Evolutionary conservation across 1,140 invertebrate genomes (phyloP), one percentile per base, ranked within the genome.

Genomic region (Lasaia peninsularis): DNA sequence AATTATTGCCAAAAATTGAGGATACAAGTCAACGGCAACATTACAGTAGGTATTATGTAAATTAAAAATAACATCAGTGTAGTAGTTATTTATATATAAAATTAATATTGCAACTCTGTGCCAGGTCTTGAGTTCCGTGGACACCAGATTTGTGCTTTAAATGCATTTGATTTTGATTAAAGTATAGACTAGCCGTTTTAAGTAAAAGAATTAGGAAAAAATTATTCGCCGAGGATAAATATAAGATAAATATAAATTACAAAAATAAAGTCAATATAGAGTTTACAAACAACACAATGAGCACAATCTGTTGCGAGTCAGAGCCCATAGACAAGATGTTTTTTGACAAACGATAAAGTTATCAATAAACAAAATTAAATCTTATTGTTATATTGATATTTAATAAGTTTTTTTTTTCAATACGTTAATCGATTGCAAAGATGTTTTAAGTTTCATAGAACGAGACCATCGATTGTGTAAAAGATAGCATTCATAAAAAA

Each of bases 241-340:
- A 64, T 73, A 62, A 58, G 67, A 72, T 73, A 69, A 71, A 80
- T 75, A 71, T 74, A 76, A 75, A 75, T 76, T 80, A 80, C 70
- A 83, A 83, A 83, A 81, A 86, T 83, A 81, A 76, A 80, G 75
- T 71, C 72, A 69, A 72, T 65, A 65, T 76, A 65, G 67, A 63
- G 65, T 67, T 73, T 68, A 69, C 49, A 71, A 75, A 80, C 71
- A 85, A 78, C 69, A 77, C 63, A 77, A 75, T 82, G 78, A 75
- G 70, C 61, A 71, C 66, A 69, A 78, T 64, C 63, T 48, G 20
- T 48, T 48, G 44, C 18, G 18, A 48, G 18, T 48, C 67, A 48
- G 24, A 28, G 24, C 24, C 24, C 24, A 28, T 28, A 28, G 24
- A 28, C 24, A 28, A 28, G 24, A 7, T 28, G 24, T 5, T 28